Evolutionary conservation across 2,113 vertebrate species (phyloP).

Genomic region (Grallaria varia): DNA sequence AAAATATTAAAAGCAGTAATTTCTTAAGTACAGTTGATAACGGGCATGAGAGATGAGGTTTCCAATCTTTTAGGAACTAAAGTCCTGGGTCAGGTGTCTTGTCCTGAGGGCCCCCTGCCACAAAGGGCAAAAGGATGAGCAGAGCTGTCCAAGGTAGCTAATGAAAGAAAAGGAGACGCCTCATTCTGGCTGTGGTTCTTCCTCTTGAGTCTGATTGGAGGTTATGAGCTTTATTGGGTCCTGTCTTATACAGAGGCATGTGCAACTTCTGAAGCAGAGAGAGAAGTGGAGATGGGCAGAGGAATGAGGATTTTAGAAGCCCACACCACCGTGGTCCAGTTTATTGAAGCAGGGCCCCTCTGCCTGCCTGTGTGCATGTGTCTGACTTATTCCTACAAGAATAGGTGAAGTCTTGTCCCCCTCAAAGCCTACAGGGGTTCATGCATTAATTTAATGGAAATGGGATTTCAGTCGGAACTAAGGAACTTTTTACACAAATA

Average conservation of each 20-base stretch:
- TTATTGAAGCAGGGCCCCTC: not conserved
- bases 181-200: not conserved
- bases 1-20: not conserved
- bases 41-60: not conserved
- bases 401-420: not conserved
- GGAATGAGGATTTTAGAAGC: not conserved
- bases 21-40: not conserved
- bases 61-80: not conserved
- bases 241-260: accelerated
- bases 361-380: not conserved
- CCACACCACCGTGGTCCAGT: accelerated
- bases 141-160: not conserved
- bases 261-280: not conserved
- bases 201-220: not conserved
- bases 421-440: not conserved
- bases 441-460: not conserved
- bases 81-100: not conserved
- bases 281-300: not conserved
- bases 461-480: not conserved
- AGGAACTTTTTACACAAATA: not conserved
- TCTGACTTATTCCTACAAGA: not conserved
- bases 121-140: not conserved
- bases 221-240: not conserved
- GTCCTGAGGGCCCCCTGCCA: not conserved
- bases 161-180: not conserved